A percentile compares a stretch with the other conserved stretches of the same genome.
Evolutionary conservation across 2,797 vertebrate genomes (phyloP).

Genomic region (Aulostomus chinensis): DNA sequence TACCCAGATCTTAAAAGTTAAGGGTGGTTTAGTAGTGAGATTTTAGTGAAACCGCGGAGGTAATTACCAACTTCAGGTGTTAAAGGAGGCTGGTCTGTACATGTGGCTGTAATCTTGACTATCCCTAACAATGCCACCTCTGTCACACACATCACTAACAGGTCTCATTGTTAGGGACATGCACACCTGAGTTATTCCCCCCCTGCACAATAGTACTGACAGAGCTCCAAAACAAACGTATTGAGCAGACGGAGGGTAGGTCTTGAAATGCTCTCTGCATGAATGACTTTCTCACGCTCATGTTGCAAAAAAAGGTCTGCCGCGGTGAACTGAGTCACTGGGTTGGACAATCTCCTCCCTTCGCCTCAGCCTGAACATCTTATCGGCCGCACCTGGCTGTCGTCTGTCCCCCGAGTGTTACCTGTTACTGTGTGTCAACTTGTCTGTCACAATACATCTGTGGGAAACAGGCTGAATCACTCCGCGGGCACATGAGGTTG

Average conservation of each 20-base stretch:
- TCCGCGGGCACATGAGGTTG: background rate
- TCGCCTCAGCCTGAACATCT: constrained; percentile 66
- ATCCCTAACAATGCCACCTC: constrained; percentile 44
- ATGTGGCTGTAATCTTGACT: constrained; percentile 32
- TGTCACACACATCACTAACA: constrained; percentile 55
- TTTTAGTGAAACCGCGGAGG: too few relatives aligned
- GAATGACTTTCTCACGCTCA: constrained; percentile 94
- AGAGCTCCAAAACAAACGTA: constrained; percentile 73
- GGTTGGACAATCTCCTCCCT: constrained; percentile 52
- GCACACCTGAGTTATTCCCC: constrained; percentile 66
- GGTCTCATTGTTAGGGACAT: constrained; percentile 42
- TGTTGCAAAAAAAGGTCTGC: constrained; percentile 83
- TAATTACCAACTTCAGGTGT: background rate
- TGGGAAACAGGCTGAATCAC: constrained; percentile 51
- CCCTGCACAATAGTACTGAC: constrained; percentile 62
- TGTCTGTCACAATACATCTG: constrained; percentile 43
- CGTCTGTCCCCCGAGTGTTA: constrained; percentile 82
- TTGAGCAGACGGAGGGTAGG: constrained; percentile 59
- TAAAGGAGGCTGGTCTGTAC: constrained; percentile 34
- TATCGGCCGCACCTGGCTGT: constrained; percentile 86
- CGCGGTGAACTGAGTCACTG: constrained; percentile 76
- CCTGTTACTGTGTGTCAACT: constrained; percentile 77
- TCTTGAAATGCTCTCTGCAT: constrained; percentile 78
- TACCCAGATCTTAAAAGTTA: too few relatives aligned
- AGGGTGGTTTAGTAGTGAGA: too few relatives aligned